Percentiles rank a stretch among this genome's conserved stretches.
phyloP scores from a whole-genome alignment of 2,113 vertebrate species.

The Lagopus leucura region DNA sequence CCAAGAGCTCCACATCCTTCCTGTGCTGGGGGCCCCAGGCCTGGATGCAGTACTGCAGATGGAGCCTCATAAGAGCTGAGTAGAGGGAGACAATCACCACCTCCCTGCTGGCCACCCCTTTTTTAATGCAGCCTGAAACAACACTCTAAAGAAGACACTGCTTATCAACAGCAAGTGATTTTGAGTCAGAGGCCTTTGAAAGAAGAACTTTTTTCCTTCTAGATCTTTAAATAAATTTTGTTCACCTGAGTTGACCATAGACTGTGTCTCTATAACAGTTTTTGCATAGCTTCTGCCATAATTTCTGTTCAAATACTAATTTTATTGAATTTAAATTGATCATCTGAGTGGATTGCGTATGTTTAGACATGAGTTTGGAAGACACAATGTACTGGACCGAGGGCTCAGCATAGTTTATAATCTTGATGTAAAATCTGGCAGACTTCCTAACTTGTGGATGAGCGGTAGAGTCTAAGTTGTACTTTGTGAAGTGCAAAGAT shows the following conservation, averaged over 20 bases:
- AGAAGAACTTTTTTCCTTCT: neutral
- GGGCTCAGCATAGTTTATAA: neutral
- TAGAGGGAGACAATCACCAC: no score
- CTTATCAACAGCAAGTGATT: accelerated
- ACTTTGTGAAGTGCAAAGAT: neutral
- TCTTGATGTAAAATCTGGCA: neutral
- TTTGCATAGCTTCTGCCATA: neutral
- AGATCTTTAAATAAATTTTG: neutral
- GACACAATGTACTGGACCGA: neutral
- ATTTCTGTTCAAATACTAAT: neutral
- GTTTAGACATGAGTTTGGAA: neutral
- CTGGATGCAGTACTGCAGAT: no score
- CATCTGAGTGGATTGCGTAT: neutral
- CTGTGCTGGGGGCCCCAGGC: no score
- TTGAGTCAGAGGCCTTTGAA: neutral
- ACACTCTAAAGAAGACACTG: neutral
- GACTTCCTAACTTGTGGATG: neutral
- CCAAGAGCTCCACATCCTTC: no score
- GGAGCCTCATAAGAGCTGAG: no score
- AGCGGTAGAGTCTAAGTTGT: neutral
- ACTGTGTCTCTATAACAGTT: neutral
- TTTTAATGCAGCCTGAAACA: no score
- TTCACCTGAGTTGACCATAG: neutral
- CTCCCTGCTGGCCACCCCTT: no score
- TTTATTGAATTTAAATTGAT: neutral